phyloP scores from a whole-genome alignment of 2,113 vertebrate species.

The Triplophysa tibetana region DNA sequence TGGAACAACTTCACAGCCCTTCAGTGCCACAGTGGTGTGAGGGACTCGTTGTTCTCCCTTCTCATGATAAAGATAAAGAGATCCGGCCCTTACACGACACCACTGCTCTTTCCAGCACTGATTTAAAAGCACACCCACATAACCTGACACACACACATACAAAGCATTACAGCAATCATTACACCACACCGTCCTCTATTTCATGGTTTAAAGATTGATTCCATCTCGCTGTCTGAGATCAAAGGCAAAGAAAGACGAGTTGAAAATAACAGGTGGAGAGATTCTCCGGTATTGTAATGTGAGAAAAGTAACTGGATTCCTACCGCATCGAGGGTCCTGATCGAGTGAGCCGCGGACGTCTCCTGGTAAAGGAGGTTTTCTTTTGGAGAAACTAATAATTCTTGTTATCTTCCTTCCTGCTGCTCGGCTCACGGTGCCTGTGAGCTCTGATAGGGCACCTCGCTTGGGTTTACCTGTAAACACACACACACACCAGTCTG shows the following conservation, averaged over 20 bases:
- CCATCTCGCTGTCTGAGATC: constrained; percentile 16
- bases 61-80: constrained; percentile 86
- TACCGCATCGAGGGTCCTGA: constrained; percentile 90
- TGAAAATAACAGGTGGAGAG: constrained; percentile 31
- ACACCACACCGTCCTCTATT: not conserved
- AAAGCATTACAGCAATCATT: constrained; percentile 20
- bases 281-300: constrained; percentile 3
- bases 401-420: constrained; percentile 94
- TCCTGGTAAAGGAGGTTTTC: constrained; percentile 80
- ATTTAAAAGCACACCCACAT: constrained; percentile 85
- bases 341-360: constrained; percentile 78
- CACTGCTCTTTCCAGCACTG: constrained; percentile 92
- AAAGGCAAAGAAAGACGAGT: not conserved
- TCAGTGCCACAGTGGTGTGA: constrained; percentile 76
- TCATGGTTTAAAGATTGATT: constrained; percentile 29
- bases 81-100: constrained; percentile 86
- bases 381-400: constrained; percentile 97
- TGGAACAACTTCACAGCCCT: constrained; percentile 84
- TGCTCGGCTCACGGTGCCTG: constrained; percentile 88
- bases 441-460: constrained; percentile 88
- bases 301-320: constrained; percentile 41
- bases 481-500: constrained; percentile 21
- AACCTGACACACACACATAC: constrained; percentile 71
- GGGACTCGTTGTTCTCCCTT: constrained; percentile 78
- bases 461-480: constrained; percentile 78